Conservation (phyloP, 1,140 invertebrate species). For the Drosophila ananassae region DNA sequence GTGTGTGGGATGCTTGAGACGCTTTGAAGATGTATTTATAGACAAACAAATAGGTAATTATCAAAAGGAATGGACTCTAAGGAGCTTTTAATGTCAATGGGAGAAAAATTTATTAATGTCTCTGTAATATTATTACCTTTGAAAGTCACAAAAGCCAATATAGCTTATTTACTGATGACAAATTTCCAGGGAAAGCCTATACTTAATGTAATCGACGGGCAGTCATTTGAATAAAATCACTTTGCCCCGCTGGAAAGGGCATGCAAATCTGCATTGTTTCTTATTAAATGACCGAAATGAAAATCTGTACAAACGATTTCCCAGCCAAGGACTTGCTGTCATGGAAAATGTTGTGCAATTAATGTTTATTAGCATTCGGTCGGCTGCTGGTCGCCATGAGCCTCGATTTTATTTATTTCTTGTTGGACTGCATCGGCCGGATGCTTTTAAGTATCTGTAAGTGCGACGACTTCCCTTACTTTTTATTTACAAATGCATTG, state of each 20-base stretch:
- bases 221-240: neutral
- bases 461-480: slow-evolving; percentile 45
- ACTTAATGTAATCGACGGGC: neutral
- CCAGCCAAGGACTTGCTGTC: slow-evolving; percentile 11
- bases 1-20: slow-evolving; percentile 10
- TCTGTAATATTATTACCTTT: neutral
- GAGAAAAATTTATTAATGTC: neutral
- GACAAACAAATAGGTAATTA: neutral
- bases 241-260: slow-evolving; percentile 13
- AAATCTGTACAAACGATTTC: slow-evolving; percentile 22
- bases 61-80: neutral
- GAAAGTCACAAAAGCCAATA: neutral
- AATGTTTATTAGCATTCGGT: slow-evolving; percentile 75
- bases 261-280: slow-evolving; percentile 25
- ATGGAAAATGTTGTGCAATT: slow-evolving; percentile 62
- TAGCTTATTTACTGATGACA: neutral
- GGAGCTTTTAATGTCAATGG: neutral
- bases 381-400: slow-evolving; percentile 24
- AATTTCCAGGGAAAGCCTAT: neutral
- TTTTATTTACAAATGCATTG: slow-evolving; percentile 34
- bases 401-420: slow-evolving; percentile 10
- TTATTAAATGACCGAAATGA: slow-evolving; percentile 31
- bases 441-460: slow-evolving; percentile 73
- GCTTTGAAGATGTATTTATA: neutral
- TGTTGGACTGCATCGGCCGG: slow-evolving; percentile 42